Conservation (phyloP, 2,113 vertebrate genomes). For the Canis aureus region DNA sequence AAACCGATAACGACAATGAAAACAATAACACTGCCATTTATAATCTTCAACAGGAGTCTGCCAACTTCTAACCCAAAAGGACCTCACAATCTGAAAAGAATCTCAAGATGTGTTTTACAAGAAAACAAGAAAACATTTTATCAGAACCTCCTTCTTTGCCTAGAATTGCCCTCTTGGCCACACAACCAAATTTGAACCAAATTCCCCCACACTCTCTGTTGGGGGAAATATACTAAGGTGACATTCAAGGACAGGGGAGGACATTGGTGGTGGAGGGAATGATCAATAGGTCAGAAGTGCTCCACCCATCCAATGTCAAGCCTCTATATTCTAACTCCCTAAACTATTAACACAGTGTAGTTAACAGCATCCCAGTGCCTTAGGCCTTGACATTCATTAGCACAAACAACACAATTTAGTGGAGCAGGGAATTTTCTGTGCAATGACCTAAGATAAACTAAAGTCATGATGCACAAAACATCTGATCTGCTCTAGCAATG, state of each 20-base stretch:
- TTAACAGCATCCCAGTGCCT: background rate
- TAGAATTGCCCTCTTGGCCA: background rate
- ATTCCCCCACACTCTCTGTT: background rate
- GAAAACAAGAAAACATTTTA: constrained; percentile 49
- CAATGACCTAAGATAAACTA: background rate
- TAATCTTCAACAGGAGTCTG: constrained; percentile 43
- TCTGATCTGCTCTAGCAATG: constrained; percentile 7
- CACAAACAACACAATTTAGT: background rate
- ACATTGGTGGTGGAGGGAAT: background rate
- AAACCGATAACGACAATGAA: constrained; percentile 63
- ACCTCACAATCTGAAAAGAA: constrained; percentile 54
- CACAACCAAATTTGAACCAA: background rate
- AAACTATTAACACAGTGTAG: background rate
- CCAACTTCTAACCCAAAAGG: constrained; percentile 62
- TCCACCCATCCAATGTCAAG: background rate
- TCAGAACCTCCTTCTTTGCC: background rate
- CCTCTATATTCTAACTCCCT: background rate
- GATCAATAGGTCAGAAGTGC: background rate
- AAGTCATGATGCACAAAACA: background rate
- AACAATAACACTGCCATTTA: constrained; percentile 75
- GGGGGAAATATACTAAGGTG: background rate
- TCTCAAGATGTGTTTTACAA: constrained; percentile 58
- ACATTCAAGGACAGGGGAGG: background rate
- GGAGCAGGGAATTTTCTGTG: background rate
- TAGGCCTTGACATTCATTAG: background rate